phyloP scores from a whole-genome alignment of 1,140 invertebrate genomes.

The Drosophila quadrilineata region DNA sequence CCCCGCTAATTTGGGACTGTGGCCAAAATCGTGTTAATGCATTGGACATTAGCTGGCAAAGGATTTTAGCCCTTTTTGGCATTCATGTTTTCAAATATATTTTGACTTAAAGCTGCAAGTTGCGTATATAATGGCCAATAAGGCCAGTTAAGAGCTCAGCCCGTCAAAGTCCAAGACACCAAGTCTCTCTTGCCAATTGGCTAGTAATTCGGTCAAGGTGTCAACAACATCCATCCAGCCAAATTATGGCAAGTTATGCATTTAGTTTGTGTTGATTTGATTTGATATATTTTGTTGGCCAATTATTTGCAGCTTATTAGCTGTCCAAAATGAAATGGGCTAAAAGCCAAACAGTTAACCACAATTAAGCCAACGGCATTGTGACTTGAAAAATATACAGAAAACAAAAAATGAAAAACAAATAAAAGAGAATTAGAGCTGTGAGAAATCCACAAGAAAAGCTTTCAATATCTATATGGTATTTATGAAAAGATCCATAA shows the following conservation, averaged over 20 bases:
- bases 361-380: slow-evolving; percentile 65
- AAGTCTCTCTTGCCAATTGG: slow-evolving; percentile 24
- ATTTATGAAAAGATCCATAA: slow-evolving; percentile 47
- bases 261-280: slow-evolving; percentile 15
- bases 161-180: no score
- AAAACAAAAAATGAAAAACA: slow-evolving; percentile 4
- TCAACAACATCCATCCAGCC: slow-evolving; percentile 16
- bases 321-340: slow-evolving; percentile 44
- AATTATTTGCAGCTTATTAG: slow-evolving; percentile 48
- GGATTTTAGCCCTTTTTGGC: slow-evolving; percentile 27
- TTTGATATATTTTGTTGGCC: slow-evolving; percentile 44
- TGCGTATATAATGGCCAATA: slow-evolving; percentile 58
- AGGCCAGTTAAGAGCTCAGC: no score
- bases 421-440: neutral
- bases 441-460: neutral
- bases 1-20: neutral
- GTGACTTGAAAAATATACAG: neutral
- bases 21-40: slow-evolving; percentile 43
- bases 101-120: slow-evolving; percentile 45
- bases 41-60: slow-evolving; percentile 29
- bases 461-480: neutral
- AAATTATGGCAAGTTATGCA: neutral
- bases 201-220: slow-evolving; percentile 68
- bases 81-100: slow-evolving; percentile 55
- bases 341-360: slow-evolving; percentile 48